phyloP scores from a whole-genome alignment of 2,797 vertebrate genomes.

The Bradypodion pumilum region DNA sequence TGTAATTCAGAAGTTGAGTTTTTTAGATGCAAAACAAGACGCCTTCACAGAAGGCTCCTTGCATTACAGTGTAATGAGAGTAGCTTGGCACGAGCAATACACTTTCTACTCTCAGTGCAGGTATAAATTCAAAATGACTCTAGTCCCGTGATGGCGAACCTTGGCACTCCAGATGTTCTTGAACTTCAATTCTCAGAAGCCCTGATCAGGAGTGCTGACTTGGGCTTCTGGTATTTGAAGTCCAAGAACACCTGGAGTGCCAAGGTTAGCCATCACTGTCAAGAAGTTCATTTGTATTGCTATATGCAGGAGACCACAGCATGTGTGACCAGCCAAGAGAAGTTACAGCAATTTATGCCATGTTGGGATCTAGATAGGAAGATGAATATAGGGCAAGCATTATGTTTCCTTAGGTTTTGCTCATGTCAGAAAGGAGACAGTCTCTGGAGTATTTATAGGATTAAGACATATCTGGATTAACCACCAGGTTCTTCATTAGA shows the following conservation, averaged over 20 bases:
- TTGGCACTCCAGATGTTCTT: no score
- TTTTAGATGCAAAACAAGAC: no score
- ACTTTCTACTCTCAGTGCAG: background rate
- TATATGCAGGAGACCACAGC: background rate
- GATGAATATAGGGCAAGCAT: conserved; percentile 19
- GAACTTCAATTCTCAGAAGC: no score
- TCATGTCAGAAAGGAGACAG: background rate
- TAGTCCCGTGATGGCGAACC: no score
- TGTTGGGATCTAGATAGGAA: background rate
- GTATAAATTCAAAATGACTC: background rate
- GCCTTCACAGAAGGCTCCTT: background rate
- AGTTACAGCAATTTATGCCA: background rate
- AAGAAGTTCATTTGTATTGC: background rate
- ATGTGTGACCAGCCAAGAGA: background rate
- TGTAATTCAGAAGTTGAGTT: conserved; percentile 27
- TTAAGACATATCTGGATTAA: background rate
- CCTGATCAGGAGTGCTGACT: no score
- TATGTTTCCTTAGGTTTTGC: background rate
- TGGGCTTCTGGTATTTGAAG: no score
- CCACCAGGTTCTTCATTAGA: conserved; percentile 2
- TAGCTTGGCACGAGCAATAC: background rate
- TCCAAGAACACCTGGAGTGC: no score
- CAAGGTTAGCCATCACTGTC: no score
- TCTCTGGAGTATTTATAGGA: background rate
- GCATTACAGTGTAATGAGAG: background rate